These are phyloP conservation scores for Apamea crenata DNA, from an alignment of 2,888 invertebrate species.

Conservation along the genomic window DNA sequence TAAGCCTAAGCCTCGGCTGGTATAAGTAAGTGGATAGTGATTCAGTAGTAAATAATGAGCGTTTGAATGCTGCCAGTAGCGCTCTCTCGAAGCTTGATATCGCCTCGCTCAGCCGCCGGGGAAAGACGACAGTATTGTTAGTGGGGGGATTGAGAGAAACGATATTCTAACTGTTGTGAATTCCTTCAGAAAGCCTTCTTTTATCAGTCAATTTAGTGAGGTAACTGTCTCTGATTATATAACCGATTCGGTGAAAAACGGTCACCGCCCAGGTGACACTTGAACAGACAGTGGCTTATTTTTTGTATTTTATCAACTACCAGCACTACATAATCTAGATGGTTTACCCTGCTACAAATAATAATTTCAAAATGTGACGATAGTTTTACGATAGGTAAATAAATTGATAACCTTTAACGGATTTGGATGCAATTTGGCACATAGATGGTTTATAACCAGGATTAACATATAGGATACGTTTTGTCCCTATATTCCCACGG, in stretches of 20 bases:
- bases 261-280: too few species aligned
- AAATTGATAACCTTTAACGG: not conserved
- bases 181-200: not conserved
- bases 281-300: not conserved
- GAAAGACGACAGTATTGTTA: slow-evolving; percentile 59
- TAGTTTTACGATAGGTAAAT: not conserved
- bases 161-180: slow-evolving; percentile 37
- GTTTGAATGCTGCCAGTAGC: slow-evolving; percentile 57
- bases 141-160: slow-evolving; percentile 51
- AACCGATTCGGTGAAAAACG: not conserved
- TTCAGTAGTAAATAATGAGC: slow-evolving; percentile 64
- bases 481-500: too few species aligned
- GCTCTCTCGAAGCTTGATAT: slow-evolving; percentile 61
- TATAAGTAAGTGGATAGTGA: slow-evolving; percentile 54
- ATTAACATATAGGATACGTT: too few species aligned
- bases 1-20: slow-evolving; percentile 38
- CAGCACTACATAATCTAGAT: too few species aligned
- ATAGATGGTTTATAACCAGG: too few species aligned
- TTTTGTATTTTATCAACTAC: not conserved
- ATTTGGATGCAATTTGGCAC: too few species aligned
- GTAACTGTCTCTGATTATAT: not conserved
- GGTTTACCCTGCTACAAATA: too few species aligned
- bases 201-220: not conserved
- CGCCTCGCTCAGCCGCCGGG: slow-evolving; percentile 60
- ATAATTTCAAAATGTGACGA: not conserved